Evolutionary conservation across 92 coral and sea anemone genomes (phyloP), one percentile per base, ranked within the genome.

Genomic region (Epizoanthus fatuus): DNA sequence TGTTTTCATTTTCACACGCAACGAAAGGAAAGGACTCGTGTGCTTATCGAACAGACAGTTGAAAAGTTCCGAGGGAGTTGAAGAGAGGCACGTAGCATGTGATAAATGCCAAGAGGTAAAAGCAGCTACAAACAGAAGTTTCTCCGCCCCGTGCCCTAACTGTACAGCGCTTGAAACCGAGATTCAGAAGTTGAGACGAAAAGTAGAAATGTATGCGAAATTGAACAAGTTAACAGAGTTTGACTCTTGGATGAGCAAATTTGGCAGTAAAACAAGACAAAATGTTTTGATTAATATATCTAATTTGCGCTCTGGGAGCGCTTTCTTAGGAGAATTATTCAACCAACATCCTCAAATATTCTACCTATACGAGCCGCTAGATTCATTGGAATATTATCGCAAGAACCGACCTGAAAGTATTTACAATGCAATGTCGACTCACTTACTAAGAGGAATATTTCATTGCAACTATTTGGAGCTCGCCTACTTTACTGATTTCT

Each of bases 281-380:
- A 97, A 95, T 25, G 86, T 97, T 17, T 55, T 97, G 10, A 59
- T 97, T 39, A 80, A n/a, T n/a, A n/a, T 92, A 9, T 95, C 99
- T 8, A 88, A 92, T 20, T 75, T 91, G 19, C 88, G 92, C 58
- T 87, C 95, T 19, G 99, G 99, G 40, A 94, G 96, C 64, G 79
- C 95, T 44, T 88, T 95, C n/a, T 87, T 97, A 11, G 99, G 99
- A 47, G 99, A 97, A 75, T 74, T 97, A 14, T 89, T 97, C 45
- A 97, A 97, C 70, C 99, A 92, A 22, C 96, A 97, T 29, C 94
- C 94, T 2, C 86, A 89, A 6, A 92, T 97, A 9, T 97, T 97
- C 64, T 97, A 93, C 16, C 73, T 95, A 49, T 89, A 89, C 62
- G 95, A 97, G 54, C 99, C 99, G 11, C 74, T 97, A 19, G 88